Evolutionary conservation across 2,888 invertebrate genomes (phyloP).

Genomic region (Imbricaverruca yamaguchii): DNA sequence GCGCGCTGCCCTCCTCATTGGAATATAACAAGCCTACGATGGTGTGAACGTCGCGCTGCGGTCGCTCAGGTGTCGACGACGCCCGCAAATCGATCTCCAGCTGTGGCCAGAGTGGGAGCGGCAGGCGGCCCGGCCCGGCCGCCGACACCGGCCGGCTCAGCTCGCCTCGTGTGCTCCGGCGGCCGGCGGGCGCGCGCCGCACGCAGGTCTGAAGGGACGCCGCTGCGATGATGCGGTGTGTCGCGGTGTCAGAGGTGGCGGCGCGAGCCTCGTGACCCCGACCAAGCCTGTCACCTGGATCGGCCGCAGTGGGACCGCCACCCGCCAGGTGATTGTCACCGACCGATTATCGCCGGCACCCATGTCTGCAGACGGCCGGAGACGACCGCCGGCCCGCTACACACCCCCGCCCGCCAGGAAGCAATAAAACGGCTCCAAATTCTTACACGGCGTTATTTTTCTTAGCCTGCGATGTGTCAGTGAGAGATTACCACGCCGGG

Average conservation of each 20-base stretch:
- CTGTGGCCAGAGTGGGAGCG: background rate
- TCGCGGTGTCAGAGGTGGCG: slow-evolving; percentile 1
- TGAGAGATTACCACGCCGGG: background rate
- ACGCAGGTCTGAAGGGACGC: background rate
- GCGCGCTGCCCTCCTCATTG: background rate
- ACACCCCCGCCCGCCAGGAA: background rate
- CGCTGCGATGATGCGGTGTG: background rate
- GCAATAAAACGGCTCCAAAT: background rate
- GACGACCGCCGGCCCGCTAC: background rate
- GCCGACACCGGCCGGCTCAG: background rate
- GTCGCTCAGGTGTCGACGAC: background rate
- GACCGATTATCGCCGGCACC: background rate
- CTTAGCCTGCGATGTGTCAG: background rate
- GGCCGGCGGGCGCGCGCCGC: background rate
- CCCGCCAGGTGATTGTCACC: background rate
- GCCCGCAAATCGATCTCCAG: background rate
- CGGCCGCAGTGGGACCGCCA: background rate
- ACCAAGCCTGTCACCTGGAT: background rate
- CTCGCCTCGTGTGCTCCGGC: background rate
- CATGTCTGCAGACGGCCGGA: background rate
- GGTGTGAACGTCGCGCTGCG: background rate
- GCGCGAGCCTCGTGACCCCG: background rate
- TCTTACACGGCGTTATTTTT: background rate
- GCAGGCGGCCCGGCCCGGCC: background rate
- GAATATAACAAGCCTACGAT: background rate